Base-by-base conservation (phyloP, 1,140 invertebrate species). In the Magallana ariakensis region DNA sequence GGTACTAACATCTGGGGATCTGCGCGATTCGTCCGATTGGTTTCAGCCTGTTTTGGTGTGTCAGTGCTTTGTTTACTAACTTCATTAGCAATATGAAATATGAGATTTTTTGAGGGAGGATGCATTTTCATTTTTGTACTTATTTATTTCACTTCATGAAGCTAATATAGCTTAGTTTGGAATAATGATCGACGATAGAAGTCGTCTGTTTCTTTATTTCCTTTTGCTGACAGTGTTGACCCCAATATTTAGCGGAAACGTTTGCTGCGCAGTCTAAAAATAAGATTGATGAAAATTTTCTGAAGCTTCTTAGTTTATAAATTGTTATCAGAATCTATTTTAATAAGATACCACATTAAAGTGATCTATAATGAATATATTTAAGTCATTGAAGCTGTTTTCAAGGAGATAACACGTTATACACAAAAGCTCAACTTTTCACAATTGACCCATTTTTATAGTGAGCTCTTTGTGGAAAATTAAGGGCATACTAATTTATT, bases 21-120 rank as follows among this genome's bases (percentile, higher is more conserved):
- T 82, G 80, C 54, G 46, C 46, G 80, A 54, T 82, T 54, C 80
- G 80, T 55, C 80, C 19, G 85, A 86, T 82, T 82, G 75, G 85
- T 86, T 86, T 62, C 85, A 86, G 85, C 85, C 85, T 86, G 85
- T 86, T 86, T 80, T 82, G 80, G 85, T 82, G 15, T 56, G 46
- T 54, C n/a, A n/a, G 46, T 6, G 46, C 46, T 82, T 22, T 55
- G 80, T 56, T 82, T 56, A 82, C 54, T 19, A 55, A 54, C 15
- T 82, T 22, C n/a, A n/a, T n/a, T 55, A 82, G 5, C 54, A 55
- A 19, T 16, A n/a, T 53, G 46, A 82, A 82, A 55, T n/a, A 82
- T 82, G 9, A 26, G 46, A 46, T 55, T 85, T 15, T 46, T 46
- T 46, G 33, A 46, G 33, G 33, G 5, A 46, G 33, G 33, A 46